A percentile compares a stretch with the other conserved stretches of the same genome.
Conservation (phyloP, 2,888 invertebrate species). For the Endomychus coccineus region DNA sequence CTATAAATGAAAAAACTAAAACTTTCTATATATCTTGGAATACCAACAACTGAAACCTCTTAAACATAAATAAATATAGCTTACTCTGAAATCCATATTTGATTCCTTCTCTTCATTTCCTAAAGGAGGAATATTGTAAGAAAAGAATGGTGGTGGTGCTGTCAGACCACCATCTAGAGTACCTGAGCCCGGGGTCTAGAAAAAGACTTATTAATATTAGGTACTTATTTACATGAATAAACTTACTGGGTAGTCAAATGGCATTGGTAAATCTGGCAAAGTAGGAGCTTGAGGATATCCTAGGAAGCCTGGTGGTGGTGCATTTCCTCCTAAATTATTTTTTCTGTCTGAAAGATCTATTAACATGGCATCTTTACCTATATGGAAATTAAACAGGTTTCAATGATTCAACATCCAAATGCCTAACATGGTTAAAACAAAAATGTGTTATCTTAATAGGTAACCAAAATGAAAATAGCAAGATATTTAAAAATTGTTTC, state of each 20-base stretch:
- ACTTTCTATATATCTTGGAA: too few species aligned
- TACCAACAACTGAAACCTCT: too few species aligned
- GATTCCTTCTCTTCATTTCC: slow-evolving; percentile 55
- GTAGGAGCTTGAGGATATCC: slow-evolving; percentile 69
- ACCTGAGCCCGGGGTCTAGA: slow-evolving; percentile 1
- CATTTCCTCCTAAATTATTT: slow-evolving; percentile 56
- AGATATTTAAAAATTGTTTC: too few species aligned
- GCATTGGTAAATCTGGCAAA: slow-evolving; percentile 53
- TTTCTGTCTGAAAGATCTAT: slow-evolving; percentile 55
- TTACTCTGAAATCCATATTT: slow-evolving; percentile 54
- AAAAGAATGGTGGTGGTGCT: slow-evolving; percentile 43
- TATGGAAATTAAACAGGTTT: too few species aligned
- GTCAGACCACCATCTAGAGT: slow-evolving; percentile 11
- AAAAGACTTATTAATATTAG: not conserved
- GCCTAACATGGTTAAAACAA: too few species aligned
- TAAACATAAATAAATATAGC: too few species aligned
- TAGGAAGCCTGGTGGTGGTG: slow-evolving; percentile 73
- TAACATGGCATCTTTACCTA: slow-evolving; percentile 55
- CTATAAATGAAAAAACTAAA: too few species aligned
- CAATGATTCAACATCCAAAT: too few species aligned
- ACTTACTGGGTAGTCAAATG: slow-evolving; percentile 61
- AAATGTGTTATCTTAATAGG: too few species aligned
- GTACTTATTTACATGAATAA: slow-evolving; percentile 3
- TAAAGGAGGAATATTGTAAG: slow-evolving; percentile 62
- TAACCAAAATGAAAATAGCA: too few species aligned